Base-by-base conservation (phyloP, 1,140 invertebrate genomes). In the Harlomillsia oculata region DNA sequence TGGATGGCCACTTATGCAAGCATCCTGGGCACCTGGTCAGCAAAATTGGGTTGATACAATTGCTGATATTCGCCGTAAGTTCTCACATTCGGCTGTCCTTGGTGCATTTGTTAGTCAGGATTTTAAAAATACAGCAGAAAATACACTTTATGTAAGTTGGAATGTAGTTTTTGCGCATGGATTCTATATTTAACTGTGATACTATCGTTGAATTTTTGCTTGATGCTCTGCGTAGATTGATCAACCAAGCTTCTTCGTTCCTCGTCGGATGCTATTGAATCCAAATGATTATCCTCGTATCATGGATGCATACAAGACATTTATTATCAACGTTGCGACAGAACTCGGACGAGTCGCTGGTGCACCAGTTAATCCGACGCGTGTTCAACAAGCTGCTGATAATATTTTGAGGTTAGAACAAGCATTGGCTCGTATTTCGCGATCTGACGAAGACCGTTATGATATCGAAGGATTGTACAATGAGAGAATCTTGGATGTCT, bases 31-130 rank as follows among this genome's bases (percentile, higher is more conserved):
- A 4, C 62, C 60, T 0, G 67, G 71, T 1, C 71, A 74, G 23
- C 89, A 89, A 67, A 80, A 91, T 69, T 82, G 87, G 77, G 73
- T 89, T 4, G 76, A 79, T 34, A 70, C 89, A 44, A 80, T 88
- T 64, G 85, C 82, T 4, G 79, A 81, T 48, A 68, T 94, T 9
- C 75, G 87, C 39, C 73, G 86, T 5, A 21, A 23, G 13, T 89
- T 82, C 64, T 90, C 91, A 70, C 89, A 89, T 60, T 85, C 90
- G 62, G 82, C 86, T 40, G 71, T 91, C 1, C 80, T 90, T 59
- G 80, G 85, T 0, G 80, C 89, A 68, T 89, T 84, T 83, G 83
- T 93, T 39, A 85, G 84, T 13, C 83, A 88, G 1, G 88, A 94
- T 68, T 86, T 90, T 23, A 89, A 88, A 68, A 88, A 92, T 72